These are phyloP conservation scores for Spea hammondii DNA, from an alignment of 2,797 vertebrate species.

Conservation along the genomic window DNA sequence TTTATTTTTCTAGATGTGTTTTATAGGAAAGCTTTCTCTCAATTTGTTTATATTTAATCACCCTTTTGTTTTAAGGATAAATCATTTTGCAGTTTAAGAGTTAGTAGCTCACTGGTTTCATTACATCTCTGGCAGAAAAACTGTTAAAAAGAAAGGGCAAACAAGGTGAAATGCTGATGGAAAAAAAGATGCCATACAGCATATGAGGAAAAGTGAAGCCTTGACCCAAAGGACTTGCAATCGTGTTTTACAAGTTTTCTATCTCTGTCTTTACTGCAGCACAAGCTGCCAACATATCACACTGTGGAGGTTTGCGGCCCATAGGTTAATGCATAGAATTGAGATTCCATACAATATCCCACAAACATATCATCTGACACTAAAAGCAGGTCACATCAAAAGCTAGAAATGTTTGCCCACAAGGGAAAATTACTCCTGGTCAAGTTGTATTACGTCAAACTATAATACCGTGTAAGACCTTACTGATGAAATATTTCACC, in stretches of 20 bases:
- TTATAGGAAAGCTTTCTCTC: too few relatives aligned
- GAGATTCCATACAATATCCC: conserved; percentile 14
- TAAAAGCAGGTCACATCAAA: conserved; percentile 29
- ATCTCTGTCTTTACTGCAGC: conserved; percentile 8
- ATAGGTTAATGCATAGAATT: conserved; percentile 37
- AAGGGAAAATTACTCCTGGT: conserved; percentile 27
- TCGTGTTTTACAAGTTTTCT: conserved; percentile 44
- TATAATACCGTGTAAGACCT: conserved; percentile 27
- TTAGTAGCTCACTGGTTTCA: too few relatives aligned
- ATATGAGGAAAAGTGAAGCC: conserved; percentile 13
- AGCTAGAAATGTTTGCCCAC: conserved; percentile 37
- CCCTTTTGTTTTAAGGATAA: too few relatives aligned
- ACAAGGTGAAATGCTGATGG: not conserved
- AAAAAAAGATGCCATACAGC: not conserved
- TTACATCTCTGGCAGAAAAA: not conserved
- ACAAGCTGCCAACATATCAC: conserved; percentile 36
- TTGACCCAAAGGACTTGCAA: conserved; percentile 37
- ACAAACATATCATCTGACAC: conserved; percentile 22
- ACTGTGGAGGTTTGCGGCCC: conserved; percentile 16
- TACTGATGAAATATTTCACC: conserved; percentile 35
- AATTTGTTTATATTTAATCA: too few relatives aligned
- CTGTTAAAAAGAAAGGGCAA: not conserved
- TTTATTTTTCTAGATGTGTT: too few relatives aligned
- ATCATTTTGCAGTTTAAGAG: too few relatives aligned
- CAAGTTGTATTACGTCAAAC: conserved; percentile 30